phyloP scores from a whole-genome alignment of 2,888 invertebrate species.

The Bhutanitis thaidina region DNA sequence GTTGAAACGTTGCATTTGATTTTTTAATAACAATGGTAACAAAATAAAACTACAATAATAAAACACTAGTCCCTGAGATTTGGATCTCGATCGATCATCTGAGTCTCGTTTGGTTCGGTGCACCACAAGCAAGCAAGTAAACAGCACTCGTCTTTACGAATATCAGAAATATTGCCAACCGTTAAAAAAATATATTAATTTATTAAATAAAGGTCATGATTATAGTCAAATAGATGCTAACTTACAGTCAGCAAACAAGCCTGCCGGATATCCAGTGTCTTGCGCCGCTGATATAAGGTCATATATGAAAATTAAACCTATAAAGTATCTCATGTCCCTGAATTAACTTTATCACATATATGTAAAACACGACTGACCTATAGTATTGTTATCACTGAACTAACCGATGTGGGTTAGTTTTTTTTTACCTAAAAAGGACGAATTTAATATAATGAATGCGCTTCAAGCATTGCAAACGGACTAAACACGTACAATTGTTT shows the following conservation, averaged over 20 bases:
- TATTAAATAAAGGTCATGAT: no score
- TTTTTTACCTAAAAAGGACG: constrained; percentile 3
- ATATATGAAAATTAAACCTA: constrained; percentile 26
- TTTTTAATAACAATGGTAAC: no score
- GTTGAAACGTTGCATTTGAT: no score
- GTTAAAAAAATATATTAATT: no score
- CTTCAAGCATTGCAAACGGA: background rate
- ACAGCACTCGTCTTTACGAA: no score
- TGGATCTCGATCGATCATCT: no score
- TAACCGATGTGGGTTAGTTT: constrained; percentile 2
- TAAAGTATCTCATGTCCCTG: constrained; percentile 25
- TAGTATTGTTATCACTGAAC: background rate
- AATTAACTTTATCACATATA: constrained; percentile 24
- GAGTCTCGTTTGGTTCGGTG: no score
- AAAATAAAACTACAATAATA: no score
- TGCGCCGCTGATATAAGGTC: constrained; percentile 29
- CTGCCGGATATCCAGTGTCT: constrained; percentile 53
- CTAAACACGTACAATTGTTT: background rate
- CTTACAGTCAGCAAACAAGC: constrained; percentile 63
- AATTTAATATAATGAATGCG: background rate
- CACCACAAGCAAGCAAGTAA: no score
- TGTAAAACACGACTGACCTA: constrained; percentile 18
- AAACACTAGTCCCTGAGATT: no score
- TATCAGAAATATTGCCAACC: no score
- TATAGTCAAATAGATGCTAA: background rate